Evolutionary conservation across 2,113 vertebrate species (phyloP).

Genomic region (Thunnus maccoyii): DNA sequence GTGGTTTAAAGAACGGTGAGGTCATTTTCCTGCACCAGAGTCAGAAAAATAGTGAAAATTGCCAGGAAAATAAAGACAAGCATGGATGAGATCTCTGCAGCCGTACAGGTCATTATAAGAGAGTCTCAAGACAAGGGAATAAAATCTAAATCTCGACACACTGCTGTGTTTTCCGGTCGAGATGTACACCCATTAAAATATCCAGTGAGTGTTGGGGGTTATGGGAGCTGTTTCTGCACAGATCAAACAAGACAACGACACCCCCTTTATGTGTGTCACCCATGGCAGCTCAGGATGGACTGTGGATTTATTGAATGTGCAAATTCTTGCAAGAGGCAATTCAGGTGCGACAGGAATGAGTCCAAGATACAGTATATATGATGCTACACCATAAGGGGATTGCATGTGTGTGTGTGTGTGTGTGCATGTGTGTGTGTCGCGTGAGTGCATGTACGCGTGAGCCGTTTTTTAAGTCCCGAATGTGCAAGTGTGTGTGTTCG

Average conservation of each 20-base stretch:
- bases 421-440: slow-evolving; percentile 18
- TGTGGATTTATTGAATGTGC: slow-evolving; percentile 76
- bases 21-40: too few species aligned
- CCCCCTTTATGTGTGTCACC: neutral
- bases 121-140: neutral
- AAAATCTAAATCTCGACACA: neutral
- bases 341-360: slow-evolving; percentile 72
- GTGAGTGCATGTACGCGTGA: neutral
- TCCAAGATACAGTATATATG: slow-evolving; percentile 45
- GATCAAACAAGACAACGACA: slow-evolving; percentile 8
- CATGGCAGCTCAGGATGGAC: slow-evolving; percentile 43
- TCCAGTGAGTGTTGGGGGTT: neutral
- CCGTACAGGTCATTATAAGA: neutral
- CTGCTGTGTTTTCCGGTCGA: neutral
- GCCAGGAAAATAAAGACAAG: too few species aligned
- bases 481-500: slow-evolving; percentile 52
- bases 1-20: too few species aligned
- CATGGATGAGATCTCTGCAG: too few species aligned
- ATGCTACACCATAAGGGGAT: slow-evolving; percentile 66
- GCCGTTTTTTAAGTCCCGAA: slow-evolving; percentile 17
- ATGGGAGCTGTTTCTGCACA: neutral
- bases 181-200: neutral
- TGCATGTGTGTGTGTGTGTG: slow-evolving; percentile 31
- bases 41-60: too few species aligned
- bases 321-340: slow-evolving; percentile 84